Percentiles rank a stretch among this genome's conserved stretches.
Evolutionary conservation across 1,140 invertebrate genomes (phyloP).

Genomic region (Sipha flava): DNA sequence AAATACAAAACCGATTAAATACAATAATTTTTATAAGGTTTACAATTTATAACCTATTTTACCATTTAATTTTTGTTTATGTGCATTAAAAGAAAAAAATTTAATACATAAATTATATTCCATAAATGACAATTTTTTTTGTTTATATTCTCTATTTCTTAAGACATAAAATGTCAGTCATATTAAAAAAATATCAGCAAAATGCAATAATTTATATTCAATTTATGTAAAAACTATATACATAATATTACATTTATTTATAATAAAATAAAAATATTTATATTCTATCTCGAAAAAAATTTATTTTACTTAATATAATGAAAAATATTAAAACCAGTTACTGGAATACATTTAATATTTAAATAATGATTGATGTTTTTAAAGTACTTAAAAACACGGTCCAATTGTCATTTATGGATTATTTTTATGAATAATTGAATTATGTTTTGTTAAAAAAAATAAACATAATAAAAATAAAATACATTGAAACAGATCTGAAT

Average conservation of each 20-base stretch:
- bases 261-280: too few relatives aligned
- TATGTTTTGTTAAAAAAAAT: conserved; percentile 17
- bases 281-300: too few relatives aligned
- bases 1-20: neutral
- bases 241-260: too few relatives aligned
- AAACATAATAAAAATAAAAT: conserved; percentile 10
- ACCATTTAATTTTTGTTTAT: neutral
- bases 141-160: neutral
- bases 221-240: too few relatives aligned
- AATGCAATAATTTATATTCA: too few relatives aligned
- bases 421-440: neutral
- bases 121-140: neutral
- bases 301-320: too few relatives aligned
- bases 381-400: neutral
- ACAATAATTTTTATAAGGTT: neutral
- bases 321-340: too few relatives aligned
- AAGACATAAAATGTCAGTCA: neutral
- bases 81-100: neutral
- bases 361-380: neutral
- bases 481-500: neutral
- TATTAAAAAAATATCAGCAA: too few relatives aligned
- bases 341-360: too few relatives aligned
- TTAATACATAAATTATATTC: neutral
- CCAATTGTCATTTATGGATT: neutral
- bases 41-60: neutral